Percentiles rank a stretch among this genome's conserved stretches.
Evolutionary conservation across 2,888 invertebrate genomes (phyloP).

Genomic region (Margaritifera margaritifera): DNA sequence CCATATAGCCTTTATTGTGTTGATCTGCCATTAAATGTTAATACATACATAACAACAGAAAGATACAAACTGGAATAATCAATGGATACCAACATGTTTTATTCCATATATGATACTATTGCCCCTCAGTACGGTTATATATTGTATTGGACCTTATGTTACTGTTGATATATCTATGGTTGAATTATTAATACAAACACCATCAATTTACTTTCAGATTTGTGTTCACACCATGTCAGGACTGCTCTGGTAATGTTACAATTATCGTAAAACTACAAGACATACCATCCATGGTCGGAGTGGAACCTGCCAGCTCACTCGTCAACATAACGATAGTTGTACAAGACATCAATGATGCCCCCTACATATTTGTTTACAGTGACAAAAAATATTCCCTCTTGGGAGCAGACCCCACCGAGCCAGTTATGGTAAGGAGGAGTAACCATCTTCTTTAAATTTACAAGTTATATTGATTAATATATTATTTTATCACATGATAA

Average conservation of each 20-base stretch:
- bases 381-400: conserved; percentile 21
- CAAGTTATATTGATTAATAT: not conserved
- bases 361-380: conserved; percentile 28
- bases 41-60: no score
- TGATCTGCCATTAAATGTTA: no score
- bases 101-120: no score
- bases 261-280: conserved; percentile 31
- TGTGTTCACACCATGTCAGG: conserved; percentile 32
- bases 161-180: no score
- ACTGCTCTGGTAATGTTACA: conserved; percentile 34
- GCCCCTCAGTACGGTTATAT: no score
- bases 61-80: no score
- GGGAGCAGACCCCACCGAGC: conserved; percentile 30
- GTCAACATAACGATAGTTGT: conserved; percentile 29
- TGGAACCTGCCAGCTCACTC: conserved; percentile 26
- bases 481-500: not conserved
- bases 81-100: no score
- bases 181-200: not conserved
- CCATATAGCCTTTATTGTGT: no score
- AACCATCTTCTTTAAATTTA: not conserved
- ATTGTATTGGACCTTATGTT: no score
- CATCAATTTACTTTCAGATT: conserved; percentile 21
- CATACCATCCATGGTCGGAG: conserved; percentile 26
- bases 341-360: conserved; percentile 31
- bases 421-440: conserved; percentile 24